Percentiles rank a stretch among this genome's conserved stretches.
phyloP scores from a whole-genome alignment of 2,888 invertebrate genomes.

The Noctuana brunneofusca region DNA sequence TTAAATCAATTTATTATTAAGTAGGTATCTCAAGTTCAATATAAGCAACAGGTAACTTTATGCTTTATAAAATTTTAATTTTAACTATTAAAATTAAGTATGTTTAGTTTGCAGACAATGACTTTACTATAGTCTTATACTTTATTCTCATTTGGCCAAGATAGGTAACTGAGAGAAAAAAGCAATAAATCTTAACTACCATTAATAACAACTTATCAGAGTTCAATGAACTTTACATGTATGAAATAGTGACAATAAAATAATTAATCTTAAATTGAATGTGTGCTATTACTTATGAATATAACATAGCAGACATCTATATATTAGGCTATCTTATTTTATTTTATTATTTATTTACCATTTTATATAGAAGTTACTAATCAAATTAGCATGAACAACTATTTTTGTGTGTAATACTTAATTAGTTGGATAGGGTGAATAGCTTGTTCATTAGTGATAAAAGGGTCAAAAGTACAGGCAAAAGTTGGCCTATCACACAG shows the following conservation, averaged over 20 bases:
- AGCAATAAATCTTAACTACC: too few species aligned
- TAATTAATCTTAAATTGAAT: not conserved
- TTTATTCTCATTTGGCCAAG: too few species aligned
- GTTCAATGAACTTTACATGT: not conserved
- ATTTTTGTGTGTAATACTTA: too few species aligned
- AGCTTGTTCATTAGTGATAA: not conserved
- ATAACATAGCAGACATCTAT: not conserved
- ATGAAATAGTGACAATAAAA: not conserved
- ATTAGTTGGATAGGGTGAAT: not conserved
- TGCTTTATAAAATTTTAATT: too few species aligned
- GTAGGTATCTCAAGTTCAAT: too few species aligned
- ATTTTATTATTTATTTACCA: not conserved
- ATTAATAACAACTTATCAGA: not conserved
- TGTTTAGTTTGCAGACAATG: too few species aligned
- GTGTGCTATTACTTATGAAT: not conserved
- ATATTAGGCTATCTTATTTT: too few species aligned
- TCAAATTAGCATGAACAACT: not conserved
- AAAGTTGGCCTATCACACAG: not conserved
- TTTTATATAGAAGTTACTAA: not conserved
- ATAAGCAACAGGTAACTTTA: too few species aligned
- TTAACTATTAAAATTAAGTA: too few species aligned
- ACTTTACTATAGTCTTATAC: too few species aligned
- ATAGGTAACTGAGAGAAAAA: too few species aligned
- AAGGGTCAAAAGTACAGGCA: not conserved
- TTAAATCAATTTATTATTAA: too few species aligned